Conservation (phyloP, 2,797 vertebrate species). For the Rhinella marina region DNA sequence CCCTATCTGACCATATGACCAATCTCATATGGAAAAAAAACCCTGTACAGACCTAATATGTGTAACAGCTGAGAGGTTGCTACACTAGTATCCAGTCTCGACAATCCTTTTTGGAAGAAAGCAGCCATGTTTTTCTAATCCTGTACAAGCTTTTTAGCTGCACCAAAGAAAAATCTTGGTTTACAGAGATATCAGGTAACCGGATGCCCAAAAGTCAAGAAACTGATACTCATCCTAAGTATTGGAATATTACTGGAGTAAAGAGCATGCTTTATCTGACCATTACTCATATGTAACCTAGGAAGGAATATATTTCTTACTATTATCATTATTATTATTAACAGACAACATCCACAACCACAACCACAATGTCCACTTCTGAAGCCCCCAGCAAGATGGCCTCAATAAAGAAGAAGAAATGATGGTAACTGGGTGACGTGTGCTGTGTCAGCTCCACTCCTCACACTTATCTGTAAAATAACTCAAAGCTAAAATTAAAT, state of each 20-base stretch:
- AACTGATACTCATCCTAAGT: background rate
- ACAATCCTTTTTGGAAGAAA: too few species aligned
- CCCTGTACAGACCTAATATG: too few species aligned
- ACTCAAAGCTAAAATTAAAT: background rate
- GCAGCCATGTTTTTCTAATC: too few species aligned
- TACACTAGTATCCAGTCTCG: too few species aligned
- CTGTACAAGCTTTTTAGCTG: too few species aligned
- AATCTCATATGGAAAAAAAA: too few species aligned
- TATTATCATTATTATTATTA: background rate
- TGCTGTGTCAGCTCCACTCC: background rate
- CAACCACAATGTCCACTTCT: slow-evolving; percentile 34
- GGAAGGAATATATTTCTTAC: slow-evolving; percentile 21
- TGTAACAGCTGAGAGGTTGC: too few species aligned
- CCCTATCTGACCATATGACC: too few species aligned
- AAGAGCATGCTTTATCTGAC: background rate
- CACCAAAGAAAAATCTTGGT: too few species aligned
- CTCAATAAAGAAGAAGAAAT: slow-evolving; percentile 29
- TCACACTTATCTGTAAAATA: background rate
- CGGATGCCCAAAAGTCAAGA: too few species aligned
- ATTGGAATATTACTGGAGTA: background rate
- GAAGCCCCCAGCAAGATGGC: slow-evolving; percentile 31
- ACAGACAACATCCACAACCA: slow-evolving; percentile 41
- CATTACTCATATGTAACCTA: background rate
- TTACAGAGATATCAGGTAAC: too few species aligned
- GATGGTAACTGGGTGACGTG: background rate